phyloP scores from a whole-genome alignment of 2,888 invertebrate species.

The Gasteruption jaculator region DNA sequence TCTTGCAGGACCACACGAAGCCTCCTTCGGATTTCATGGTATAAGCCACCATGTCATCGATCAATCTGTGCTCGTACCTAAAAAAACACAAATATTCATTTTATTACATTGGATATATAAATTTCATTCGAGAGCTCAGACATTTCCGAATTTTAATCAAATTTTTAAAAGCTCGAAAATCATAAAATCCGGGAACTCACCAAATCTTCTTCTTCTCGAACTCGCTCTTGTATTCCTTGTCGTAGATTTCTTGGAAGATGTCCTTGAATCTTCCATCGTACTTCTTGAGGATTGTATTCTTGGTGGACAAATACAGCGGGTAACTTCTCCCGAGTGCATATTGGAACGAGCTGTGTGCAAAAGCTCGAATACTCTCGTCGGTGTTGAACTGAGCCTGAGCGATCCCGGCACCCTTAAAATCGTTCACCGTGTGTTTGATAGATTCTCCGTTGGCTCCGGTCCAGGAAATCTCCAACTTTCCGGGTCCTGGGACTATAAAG shows the following conservation, averaged over 20 bases:
- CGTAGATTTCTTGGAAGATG: conserved; percentile 94
- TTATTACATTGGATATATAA: too few species aligned
- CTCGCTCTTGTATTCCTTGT: conserved; percentile 76
- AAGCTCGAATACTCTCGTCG: conserved; percentile 87
- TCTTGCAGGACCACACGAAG: conserved; percentile 99
- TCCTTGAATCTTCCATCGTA: conserved; percentile 97
- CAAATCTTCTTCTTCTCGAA: conserved; percentile 86
- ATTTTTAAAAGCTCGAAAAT: too few species aligned
- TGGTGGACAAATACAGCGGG: conserved; percentile 92
- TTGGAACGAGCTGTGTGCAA: conserved; percentile 93
- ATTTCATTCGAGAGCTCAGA: too few species aligned
- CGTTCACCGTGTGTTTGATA: conserved; percentile 73
- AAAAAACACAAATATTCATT: too few species aligned
- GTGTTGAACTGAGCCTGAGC: conserved; percentile 96
- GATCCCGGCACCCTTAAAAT: conserved; percentile 84
- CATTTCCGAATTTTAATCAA: too few species aligned
- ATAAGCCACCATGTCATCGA: conserved; percentile 99
- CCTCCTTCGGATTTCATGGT: conserved; percentile 97
- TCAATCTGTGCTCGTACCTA: conserved; percentile 97
- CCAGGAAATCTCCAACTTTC: conserved; percentile 81
- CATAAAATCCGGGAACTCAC: too few species aligned
- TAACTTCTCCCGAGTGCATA: conserved; percentile 80
- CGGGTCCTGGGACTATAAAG: conserved; percentile 88
- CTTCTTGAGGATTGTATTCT: conserved; percentile 93
- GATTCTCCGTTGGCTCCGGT: conserved; percentile 63